phyloP scores from a whole-genome alignment of 2,888 invertebrate genomes.

The Venusia cambrica region DNA sequence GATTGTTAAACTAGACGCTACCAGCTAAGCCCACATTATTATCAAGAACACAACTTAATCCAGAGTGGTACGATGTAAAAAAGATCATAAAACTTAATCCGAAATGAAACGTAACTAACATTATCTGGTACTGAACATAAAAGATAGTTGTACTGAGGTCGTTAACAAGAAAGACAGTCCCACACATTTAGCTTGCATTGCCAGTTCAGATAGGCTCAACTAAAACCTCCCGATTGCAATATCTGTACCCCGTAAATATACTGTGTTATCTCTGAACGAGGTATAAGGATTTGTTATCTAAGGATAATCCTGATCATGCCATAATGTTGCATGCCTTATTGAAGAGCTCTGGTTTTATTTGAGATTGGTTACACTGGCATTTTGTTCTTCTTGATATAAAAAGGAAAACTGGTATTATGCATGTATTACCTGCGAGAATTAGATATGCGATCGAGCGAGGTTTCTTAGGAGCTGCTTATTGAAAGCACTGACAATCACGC shows the following conservation, averaged over 20 bases:
- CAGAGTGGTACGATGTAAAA: slow-evolving; percentile 27
- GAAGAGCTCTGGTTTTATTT: slow-evolving; percentile 15
- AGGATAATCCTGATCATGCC: slow-evolving; percentile 51
- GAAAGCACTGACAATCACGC: too few species aligned
- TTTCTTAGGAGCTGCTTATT: too few species aligned
- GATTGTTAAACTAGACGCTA: slow-evolving; percentile 13
- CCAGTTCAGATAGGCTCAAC: slow-evolving; percentile 55
- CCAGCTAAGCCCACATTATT: slow-evolving; percentile 17
- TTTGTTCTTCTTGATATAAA: slow-evolving; percentile 2
- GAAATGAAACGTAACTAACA: slow-evolving; percentile 33
- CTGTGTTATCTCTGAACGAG: slow-evolving; percentile 45
- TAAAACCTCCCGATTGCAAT: slow-evolving; percentile 54
- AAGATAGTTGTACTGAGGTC: slow-evolving; percentile 51
- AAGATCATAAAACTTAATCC: slow-evolving; percentile 29
- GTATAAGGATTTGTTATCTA: slow-evolving; percentile 54
- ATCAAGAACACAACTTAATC: slow-evolving; percentile 30
- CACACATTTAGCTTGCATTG: slow-evolving; percentile 55
- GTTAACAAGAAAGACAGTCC: slow-evolving; percentile 63
- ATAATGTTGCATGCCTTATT: slow-evolving; percentile 33
- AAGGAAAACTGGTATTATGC: too few species aligned
- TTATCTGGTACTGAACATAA: slow-evolving; percentile 48
- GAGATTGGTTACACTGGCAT: slow-evolving; percentile 7
- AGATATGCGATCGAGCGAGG: too few species aligned
- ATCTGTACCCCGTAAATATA: slow-evolving; percentile 41
- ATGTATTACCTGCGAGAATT: too few species aligned